Evolutionary conservation across 2,888 invertebrate species (phyloP).

Genomic region (Trachelus iudaicus): DNA sequence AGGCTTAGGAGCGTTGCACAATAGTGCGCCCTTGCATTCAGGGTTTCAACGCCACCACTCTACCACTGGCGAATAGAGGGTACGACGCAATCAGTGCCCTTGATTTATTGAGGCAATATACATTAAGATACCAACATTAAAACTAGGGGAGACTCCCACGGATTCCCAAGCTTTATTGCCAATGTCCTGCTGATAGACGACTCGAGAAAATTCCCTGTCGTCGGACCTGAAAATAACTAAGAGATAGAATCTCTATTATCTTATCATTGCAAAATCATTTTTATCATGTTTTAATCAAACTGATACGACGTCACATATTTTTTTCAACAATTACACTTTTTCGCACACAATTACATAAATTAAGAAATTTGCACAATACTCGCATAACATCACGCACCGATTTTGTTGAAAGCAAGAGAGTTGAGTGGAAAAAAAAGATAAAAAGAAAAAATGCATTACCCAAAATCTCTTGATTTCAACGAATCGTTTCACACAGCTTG

Average conservation of each 20-base stretch:
- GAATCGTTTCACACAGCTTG: constrained; percentile 31
- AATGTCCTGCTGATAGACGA: constrained; percentile 38
- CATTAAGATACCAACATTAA: constrained; percentile 66
- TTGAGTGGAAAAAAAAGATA: not conserved
- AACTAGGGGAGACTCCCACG: constrained; percentile 62
- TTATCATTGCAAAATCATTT: not conserved
- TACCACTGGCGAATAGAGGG: constrained; percentile 26
- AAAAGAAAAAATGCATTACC: not conserved
- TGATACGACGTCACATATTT: constrained; percentile 18
- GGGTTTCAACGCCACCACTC: constrained; percentile 18
- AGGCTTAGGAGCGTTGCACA: constrained; percentile 52
- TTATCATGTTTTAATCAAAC: constrained; percentile 16
- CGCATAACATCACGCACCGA: not conserved
- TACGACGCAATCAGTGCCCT: constrained; percentile 63
- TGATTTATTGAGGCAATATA: constrained; percentile 66
- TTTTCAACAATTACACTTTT: not conserved
- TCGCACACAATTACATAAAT: not conserved
- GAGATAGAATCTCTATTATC: not conserved
- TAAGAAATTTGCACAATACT: not conserved
- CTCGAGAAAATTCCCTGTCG: constrained; percentile 31
- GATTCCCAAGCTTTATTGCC: constrained; percentile 52
- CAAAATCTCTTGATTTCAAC: not conserved
- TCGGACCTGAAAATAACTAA: constrained; percentile 12
- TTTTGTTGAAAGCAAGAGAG: not conserved
- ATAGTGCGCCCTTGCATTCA: constrained; percentile 33